Evolutionary conservation across 2,797 vertebrate genomes (phyloP), one percentile per base, ranked within the genome.

Genomic region (Pseudomugil gertrudae): DNA sequence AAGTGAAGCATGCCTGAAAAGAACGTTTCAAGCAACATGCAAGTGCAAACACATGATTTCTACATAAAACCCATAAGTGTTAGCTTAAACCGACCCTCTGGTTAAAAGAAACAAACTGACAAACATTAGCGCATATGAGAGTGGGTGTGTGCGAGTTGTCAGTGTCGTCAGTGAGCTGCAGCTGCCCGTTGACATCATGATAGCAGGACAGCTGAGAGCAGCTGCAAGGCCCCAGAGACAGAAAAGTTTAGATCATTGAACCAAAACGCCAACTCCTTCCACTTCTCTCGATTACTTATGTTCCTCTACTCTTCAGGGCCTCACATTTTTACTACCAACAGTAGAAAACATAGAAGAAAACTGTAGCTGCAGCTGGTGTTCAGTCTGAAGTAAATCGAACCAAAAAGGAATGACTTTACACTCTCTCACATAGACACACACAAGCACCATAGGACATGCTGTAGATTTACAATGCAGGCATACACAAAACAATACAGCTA

Each of bases 281-380:
- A 47, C 59, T 26, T 65, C 58, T 73, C 62, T 72, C 23, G 26
- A 27, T 55, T 52, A 48, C 48, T 68, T 35, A 4, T 21, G 19
- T 74, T 43, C 53, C 8, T 62, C 30, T 66, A 48, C 27, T 69
- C 6, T 60, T 50, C 21, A 15, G 40, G 58, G 58, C 57, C 54
- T 78, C 52, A 50, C 60, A 59, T 27, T 55, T 57, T 40, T 7
- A 40, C 66, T 53, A 69, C 63, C 87, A 84, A 74, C 85, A 87
- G 84, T 75, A 79, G 43, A 72, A 35, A 36, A 15, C n/a, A 24
- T 33, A 57, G 57, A 56, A 79, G 63, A 55, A 36, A 63, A 69
- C 54, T 74, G 64, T 51, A 27, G 57, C 62, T 66, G 65, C 74
- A 81, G 74, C 61, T 82, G 74, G 56, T 81, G 69, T 74, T 55